Percentiles rank a stretch among this genome's conserved stretches.
Conservation (phyloP, 1,140 invertebrate species). For the Drosophila leontia region DNA sequence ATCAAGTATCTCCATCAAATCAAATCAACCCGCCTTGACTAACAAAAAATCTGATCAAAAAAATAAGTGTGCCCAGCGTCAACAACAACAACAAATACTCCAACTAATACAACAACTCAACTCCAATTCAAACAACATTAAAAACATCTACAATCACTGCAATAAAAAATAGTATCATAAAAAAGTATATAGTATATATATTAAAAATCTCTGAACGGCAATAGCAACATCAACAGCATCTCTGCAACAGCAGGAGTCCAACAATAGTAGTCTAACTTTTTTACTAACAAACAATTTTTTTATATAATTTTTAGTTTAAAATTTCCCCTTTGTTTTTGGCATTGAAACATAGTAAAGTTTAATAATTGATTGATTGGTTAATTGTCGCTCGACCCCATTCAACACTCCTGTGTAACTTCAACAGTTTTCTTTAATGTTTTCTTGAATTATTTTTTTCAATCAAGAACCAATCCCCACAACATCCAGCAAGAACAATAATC, state of each 20-base stretch:
- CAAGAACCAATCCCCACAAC: slow-evolving; percentile 19
- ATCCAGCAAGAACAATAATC: slow-evolving; percentile 25
- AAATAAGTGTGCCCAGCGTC: slow-evolving; percentile 60
- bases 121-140: slow-evolving; percentile 43
- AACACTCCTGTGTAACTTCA: slow-evolving; percentile 9
- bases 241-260: slow-evolving; percentile 46
- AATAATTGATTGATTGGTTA: slow-evolving; percentile 48
- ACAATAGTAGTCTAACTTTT: slow-evolving; percentile 59
- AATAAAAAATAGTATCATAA: slow-evolving; percentile 37
- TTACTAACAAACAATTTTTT: slow-evolving; percentile 45
- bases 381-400: slow-evolving; percentile 28
- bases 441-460: slow-evolving; percentile 17
- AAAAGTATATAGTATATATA: slow-evolving; percentile 1
- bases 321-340: slow-evolving; percentile 2
- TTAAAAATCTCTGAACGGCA: slow-evolving; percentile 38
- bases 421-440: slow-evolving; percentile 16
- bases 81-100: slow-evolving; percentile 31
- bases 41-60: slow-evolving; percentile 38
- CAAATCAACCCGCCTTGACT: slow-evolving; percentile 52
- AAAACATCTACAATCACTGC: slow-evolving; percentile 59
- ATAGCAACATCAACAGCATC: slow-evolving; percentile 54
- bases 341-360: slow-evolving; percentile 46
- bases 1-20: slow-evolving; percentile 55
- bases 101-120: slow-evolving; percentile 36
- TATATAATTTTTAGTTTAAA: slow-evolving; percentile 13